Evolutionary conservation across 2,113 vertebrate species (phyloP), one percentile per base, ranked within the genome.

Genomic region (Anoura caudifer): DNA sequence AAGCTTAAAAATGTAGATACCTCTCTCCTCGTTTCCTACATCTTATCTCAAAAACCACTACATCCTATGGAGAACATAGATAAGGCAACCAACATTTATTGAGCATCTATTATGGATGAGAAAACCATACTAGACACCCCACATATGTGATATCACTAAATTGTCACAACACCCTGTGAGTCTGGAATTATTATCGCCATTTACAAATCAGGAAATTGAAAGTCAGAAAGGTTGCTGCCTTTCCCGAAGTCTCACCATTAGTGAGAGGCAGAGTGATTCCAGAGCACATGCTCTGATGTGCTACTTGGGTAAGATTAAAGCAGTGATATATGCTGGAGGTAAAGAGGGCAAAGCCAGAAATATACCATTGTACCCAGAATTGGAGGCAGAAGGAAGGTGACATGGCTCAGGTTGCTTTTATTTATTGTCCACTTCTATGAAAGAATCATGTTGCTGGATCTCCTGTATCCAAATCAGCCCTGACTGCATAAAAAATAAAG

Each of bases 161-260:
- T 72, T n/a, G 54, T 93, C 41, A 89, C 38, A 59, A 89, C 8
- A 36, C 52, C 33, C 70, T 31, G 1, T 17, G 33, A 45, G n/a
- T 38, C 50, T 85, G 52, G 13, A 86, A 85, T 69, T 47, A 50
- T 22, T 24, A 36, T 11, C 52, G 79, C 28, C 33, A 65, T 47
- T 87, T 47, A 61, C 15, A 72, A 70, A 65, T 72, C 10, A 85
- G 67, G 24, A 94, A 94, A 69, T 14, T 20, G 41, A 92, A 54
- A 26, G 33, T 82, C 20, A 36, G 52, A 61, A 10, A 76, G 6
- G 47, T 33, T 85, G 63, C 31, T 70, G 19, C 31, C 11, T 76
- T 92, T 75, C 22, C 52, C 33, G 43, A 81, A 13, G 24, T 50
- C 65, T 77, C n/a, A 9, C 50, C 69, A 47, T 84, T 87, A 69